Evolutionary conservation across 2,113 vertebrate species (phyloP), one percentile per base, ranked within the genome.

Genomic region (Natator depressus): DNA sequence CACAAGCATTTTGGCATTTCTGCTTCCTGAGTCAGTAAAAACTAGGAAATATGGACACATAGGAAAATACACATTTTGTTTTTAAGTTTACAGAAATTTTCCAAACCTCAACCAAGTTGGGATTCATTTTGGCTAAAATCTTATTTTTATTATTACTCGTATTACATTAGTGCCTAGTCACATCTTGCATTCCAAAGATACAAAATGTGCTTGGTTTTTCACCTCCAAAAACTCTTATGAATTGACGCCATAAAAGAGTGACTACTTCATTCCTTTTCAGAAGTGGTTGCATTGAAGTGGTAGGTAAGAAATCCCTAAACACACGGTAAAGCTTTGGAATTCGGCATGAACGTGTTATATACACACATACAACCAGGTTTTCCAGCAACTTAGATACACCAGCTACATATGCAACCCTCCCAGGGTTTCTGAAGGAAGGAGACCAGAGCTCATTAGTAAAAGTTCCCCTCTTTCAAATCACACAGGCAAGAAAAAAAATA

Each of bases 381-480:
- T 80, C 72, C 85, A 55, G 47, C 0, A 2, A 13, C 76, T 89
- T 55, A 1, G 13, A 31, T 87, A 53, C 42, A 42, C 29, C 27
- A 59, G 1, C 47, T 65, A 62, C 4, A 3, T 10, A 1, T 0
- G 1, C 46, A 75, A 82, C 78, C 25, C 65, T 38, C 38, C 5
- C 10, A 85, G 0, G 47, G 19, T 5, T 91, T 65, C 79, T 79
- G 85, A 92, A 88, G 93, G 92, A 90, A 88, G 72, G 19, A 89
- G 51, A 75, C 72, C 81, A 95, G 57, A 90, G 24, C 89, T 91
- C 90, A 51, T 83, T 87, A 91, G 85, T 22, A 49, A 94, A 93
- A 92, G 35, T 1, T 51, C 72, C 85, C 86, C 83, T 79, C 84
- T 94, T 88, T 50, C 38, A 82, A 79, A 75, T 57, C 55, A 51